Percentiles rank a stretch among this genome's conserved stretches.
These are phyloP conservation scores for Alligator sinensis DNA, from an alignment of 2,113 vertebrate species.

Conservation along the genomic window DNA sequence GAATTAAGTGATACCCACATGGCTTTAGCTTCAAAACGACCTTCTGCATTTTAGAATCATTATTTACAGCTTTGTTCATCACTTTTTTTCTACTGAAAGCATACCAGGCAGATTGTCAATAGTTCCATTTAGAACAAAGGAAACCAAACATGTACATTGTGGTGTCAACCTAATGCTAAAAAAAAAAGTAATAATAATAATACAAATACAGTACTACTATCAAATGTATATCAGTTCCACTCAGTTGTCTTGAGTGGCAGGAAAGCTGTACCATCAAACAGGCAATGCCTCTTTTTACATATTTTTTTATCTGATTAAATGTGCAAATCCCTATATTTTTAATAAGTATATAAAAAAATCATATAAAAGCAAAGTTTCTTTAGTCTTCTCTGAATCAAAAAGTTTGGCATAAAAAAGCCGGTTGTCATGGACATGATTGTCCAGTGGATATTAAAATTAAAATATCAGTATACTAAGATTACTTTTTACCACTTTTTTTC, in stretches of 20 bases:
- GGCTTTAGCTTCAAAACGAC: not conserved
- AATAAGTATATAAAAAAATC: not conserved
- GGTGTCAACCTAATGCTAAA: not conserved
- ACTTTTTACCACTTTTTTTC: not conserved
- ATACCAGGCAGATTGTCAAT: not conserved
- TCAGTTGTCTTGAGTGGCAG: not conserved
- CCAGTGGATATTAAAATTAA: not conserved
- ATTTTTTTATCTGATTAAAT: not conserved
- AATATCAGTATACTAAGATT: no score
- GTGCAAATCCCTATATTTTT: not conserved
- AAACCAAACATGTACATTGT: not conserved
- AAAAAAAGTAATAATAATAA: not conserved
- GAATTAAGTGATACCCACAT: slow-evolving; percentile 21
- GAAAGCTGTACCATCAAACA: not conserved
- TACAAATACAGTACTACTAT: rapidly evolving
- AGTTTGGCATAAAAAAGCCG: not conserved
- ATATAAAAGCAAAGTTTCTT: not conserved
- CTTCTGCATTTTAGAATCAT: not conserved
- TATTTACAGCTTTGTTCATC: slow-evolving; percentile 25
- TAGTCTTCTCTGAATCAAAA: not conserved
- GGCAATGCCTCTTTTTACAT: not conserved
- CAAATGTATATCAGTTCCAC: not conserved
- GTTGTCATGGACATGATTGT: not conserved
- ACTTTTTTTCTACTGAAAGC: not conserved
- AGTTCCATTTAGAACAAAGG: slow-evolving; percentile 11